Base-by-base conservation (phyloP, 1,140 invertebrate species). In the Rhagoletis pomonella region DNA sequence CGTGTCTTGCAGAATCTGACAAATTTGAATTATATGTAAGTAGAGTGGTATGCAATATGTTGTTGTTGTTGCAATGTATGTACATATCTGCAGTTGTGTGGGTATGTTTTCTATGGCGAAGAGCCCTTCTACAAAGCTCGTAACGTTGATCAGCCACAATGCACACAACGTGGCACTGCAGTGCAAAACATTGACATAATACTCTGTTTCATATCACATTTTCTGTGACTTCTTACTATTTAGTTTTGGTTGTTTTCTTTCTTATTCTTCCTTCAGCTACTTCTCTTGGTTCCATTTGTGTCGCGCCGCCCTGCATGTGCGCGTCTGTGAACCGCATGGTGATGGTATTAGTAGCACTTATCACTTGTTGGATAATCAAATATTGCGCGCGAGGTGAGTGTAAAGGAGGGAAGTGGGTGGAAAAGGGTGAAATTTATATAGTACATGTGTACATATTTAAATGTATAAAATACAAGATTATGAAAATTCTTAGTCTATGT, bases 241-340 rank as follows among this genome's bases (percentile, higher is more conserved):
- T 29, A 29, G 0, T 81, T 29, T 50, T 6, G 10, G 9, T 47
- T 77, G 17, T 50, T 42, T 58, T 81, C 2, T 12, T 29, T 19
- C 67, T 69, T 85, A 60, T 89, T 44, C 90, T 89, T 87, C 29
- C 91, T 91, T 39, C 90, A 96, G 95, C 60, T 95, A 96, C 90
- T 96, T 96, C 90, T 94, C 95, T 85, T 93, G 94, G 88, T 96
- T 96, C 91, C 93, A 94, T 89, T 93, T 95, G 90, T 96, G 95
- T 89, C 93, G 93, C 3, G 95, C 94, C 85, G 95, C 95, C 14
- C 90, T 93, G 6, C 94, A 94, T 89, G 95, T 95, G 7, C 89
- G 94, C 29, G 93, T 94, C 50, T 96, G 95, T 90, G 90, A 94
- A 87, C 95, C 95, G 1, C 94, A 94, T 90, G 94, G 95, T 17